Percentiles rank a stretch among this genome's conserved stretches.
These are phyloP conservation scores for Apomyelois bistriatella DNA, from an alignment of 2,888 invertebrate genomes.

Conservation along the genomic window DNA sequence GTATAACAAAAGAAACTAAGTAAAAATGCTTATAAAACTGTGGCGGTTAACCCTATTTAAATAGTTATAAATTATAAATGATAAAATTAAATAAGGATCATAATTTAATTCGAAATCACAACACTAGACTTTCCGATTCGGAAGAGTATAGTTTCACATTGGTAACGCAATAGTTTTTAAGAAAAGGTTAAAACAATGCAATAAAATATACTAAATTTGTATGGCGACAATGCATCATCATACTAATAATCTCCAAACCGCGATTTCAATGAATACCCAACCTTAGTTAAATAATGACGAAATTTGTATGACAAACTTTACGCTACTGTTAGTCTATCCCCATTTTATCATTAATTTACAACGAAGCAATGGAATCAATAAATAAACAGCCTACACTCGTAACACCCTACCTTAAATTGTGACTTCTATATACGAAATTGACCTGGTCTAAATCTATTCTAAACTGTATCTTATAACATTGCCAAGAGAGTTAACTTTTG, in stretches of 20 bases:
- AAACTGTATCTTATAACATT: slow-evolving; percentile 27
- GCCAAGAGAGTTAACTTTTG: slow-evolving; percentile 14
- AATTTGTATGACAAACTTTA: slow-evolving; percentile 16
- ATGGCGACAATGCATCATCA: not conserved
- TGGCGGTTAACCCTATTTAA: slow-evolving; percentile 17
- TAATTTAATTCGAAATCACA: not conserved
- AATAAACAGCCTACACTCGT: slow-evolving; percentile 38
- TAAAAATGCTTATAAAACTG: slow-evolving; percentile 13
- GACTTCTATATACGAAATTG: slow-evolving; percentile 53
- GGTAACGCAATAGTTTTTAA: not conserved
- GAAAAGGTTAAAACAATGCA: slow-evolving; percentile 6
- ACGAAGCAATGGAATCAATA: slow-evolving; percentile 46
- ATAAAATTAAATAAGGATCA: slow-evolving; percentile 2
- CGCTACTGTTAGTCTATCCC: slow-evolving; percentile 19
- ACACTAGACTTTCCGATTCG: not conserved
- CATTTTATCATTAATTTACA: slow-evolving; percentile 25
- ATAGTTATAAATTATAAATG: slow-evolving; percentile 13
- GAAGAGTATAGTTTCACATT: not conserved
- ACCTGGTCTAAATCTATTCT: slow-evolving; percentile 41
- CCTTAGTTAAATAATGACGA: slow-evolving; percentile 5
- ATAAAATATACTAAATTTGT: slow-evolving; percentile 7
- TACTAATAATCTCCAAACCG: not conserved
- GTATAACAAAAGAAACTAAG: not conserved
- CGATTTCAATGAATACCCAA: slow-evolving; percentile 1
- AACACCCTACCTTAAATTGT: slow-evolving; percentile 45